Base-by-base conservation (phyloP, 2,888 invertebrate genomes). In the Yponomeuta sedellus region DNA sequence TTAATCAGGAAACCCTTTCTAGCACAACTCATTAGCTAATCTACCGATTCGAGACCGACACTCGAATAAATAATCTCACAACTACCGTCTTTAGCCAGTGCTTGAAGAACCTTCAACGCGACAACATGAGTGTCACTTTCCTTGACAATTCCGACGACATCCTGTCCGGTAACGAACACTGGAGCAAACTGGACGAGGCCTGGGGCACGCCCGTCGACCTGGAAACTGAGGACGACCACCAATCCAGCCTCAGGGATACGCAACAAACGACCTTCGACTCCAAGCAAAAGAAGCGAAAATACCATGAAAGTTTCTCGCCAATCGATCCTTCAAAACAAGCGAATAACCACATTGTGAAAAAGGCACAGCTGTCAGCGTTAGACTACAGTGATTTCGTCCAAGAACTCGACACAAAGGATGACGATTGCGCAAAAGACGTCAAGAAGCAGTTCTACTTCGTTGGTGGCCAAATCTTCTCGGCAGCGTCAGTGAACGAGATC, bases 201-300 rank as follows among this genome's bases (percentile, higher is more conserved):
- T 90, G 89, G 89, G 83, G 85, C 4, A 75, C 80, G 44, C 84
- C 89, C 3, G 73, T 90, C 1, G 89, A 90, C 70, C 72, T 90
- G 2, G 88, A 89, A 62, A 83, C 81, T 0, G 87, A 89, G 39
- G 81, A 86, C 69, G 81, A 86, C 69, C 34, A 8, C 8, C 8
- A 34, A 34, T 34, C 34, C 73, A 86, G 87, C 66, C 78, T 81
- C 0, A 70, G 87, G 22, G 87, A 90, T 65, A 69, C 86, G 12
- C 74, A 76, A 68, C 79, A 76, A 69, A 79, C 85, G 0, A 89
- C 89, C 0, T 89, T 89, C 69, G 86, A 88, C 66, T 89, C 89
- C 0, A 84, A 83, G 64, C 86, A 83, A 70, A 79, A 83, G 0
- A 76, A 79, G 25, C 77, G 77, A 34, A 87, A 83, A 66, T 71